Conservation (phyloP, 2,113 vertebrate genomes). For the Microcebus jonahi region DNA sequence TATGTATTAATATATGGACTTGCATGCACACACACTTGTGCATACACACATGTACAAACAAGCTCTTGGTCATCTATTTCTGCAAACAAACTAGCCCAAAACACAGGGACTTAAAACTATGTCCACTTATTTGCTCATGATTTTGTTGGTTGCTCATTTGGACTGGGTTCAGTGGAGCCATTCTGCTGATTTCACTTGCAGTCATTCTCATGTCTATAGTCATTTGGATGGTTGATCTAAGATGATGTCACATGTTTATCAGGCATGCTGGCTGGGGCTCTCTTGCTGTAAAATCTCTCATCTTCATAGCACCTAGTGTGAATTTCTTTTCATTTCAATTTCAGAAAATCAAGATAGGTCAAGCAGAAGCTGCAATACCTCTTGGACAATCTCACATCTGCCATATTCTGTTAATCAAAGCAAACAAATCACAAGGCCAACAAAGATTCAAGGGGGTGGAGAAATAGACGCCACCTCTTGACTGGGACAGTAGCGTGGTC, state of each 20-base stretch:
- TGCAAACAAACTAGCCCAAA: background rate
- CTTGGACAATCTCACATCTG: background rate
- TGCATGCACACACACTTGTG: background rate
- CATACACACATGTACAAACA: background rate
- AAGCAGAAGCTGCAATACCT: background rate
- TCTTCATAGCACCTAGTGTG: background rate
- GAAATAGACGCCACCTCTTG: background rate
- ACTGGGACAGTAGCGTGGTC: background rate
- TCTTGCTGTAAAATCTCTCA: background rate
- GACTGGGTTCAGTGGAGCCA: background rate
- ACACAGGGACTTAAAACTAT: background rate
- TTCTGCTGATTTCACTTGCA: background rate
- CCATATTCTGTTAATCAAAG: background rate
- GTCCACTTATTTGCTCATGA: background rate
- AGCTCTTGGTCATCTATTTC: background rate
- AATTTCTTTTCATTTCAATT: background rate
- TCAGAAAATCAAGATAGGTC: background rate
- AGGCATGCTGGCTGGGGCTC: background rate
- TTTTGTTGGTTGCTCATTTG: background rate
- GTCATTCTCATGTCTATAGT: background rate
- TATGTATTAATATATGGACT: too few species aligned
- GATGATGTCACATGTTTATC: background rate
- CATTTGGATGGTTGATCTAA: background rate
- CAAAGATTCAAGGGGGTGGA: background rate
- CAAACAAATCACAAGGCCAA: background rate